Evolutionary conservation across 2,113 vertebrate genomes (phyloP).

Genomic region (Crocuta crocuta): DNA sequence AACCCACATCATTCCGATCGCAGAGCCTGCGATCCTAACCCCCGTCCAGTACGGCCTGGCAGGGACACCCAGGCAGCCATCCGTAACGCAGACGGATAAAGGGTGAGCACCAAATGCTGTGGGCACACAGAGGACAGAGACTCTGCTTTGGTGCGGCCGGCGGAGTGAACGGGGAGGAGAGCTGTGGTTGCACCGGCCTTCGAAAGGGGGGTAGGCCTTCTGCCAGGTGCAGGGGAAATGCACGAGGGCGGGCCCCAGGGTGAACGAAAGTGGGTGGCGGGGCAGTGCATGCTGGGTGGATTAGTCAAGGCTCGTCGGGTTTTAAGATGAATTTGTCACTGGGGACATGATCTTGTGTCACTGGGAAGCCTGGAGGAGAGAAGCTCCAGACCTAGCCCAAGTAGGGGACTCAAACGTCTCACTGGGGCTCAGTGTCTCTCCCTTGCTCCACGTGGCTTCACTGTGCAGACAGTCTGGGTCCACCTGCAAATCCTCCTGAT

Average conservation of each 20-base stretch:
- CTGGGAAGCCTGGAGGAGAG: not conserved
- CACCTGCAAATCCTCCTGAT: not conserved
- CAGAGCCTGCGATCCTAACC: not conserved
- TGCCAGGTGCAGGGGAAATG: not conserved
- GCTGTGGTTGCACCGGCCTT: not conserved
- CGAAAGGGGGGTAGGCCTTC: not conserved
- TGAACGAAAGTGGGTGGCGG: not conserved
- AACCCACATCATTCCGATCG: not conserved
- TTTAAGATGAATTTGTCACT: not conserved
- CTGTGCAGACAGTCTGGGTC: not conserved
- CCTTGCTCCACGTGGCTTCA: not conserved
- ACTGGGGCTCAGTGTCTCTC: not conserved
- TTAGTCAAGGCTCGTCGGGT: not conserved
- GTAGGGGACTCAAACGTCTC: not conserved
- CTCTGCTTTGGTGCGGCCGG: not conserved
- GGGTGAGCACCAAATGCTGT: not conserved
- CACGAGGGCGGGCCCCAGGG: not conserved
- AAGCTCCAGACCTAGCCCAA: too few species aligned
- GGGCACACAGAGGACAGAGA: not conserved
- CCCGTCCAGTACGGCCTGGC: too few species aligned
- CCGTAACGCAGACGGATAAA: not conserved
- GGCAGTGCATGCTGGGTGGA: not conserved
- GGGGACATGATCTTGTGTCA: not conserved
- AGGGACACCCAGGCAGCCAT: fast-evolving
- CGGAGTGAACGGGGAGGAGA: not conserved